Evolutionary conservation across 2,113 vertebrate genomes (phyloP).

Genomic region (Cyanocitta stelleri): DNA sequence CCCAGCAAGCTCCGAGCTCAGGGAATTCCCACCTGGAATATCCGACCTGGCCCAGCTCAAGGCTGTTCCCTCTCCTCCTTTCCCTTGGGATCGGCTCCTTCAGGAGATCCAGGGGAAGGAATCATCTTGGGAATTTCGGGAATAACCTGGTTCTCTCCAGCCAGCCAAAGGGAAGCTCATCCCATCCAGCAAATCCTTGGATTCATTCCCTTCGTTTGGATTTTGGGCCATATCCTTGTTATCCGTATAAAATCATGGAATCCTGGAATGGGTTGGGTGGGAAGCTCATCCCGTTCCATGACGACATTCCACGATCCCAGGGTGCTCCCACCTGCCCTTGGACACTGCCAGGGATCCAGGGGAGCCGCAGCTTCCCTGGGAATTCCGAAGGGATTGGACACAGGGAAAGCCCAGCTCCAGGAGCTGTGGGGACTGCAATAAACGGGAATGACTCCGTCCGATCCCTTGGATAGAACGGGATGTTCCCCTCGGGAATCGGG

Average conservation of each 20-base stretch:
- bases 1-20: accelerated
- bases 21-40: neutral
- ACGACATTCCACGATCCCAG: neutral
- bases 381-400: neutral
- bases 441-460: neutral
- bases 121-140: accelerated
- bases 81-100: neutral
- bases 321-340: neutral
- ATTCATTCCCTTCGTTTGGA: neutral
- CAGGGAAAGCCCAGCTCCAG: neutral
- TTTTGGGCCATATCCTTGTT: neutral
- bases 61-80: neutral
- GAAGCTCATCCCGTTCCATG: neutral
- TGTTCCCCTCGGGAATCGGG: accelerated
- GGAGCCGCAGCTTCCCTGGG: neutral
- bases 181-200: neutral
- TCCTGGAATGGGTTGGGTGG: neutral
- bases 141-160: neutral
- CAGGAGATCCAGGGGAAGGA: neutral
- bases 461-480: accelerated
- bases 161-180: neutral
- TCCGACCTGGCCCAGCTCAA: neutral
- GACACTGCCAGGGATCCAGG: neutral
- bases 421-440: neutral
- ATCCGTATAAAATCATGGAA: neutral